phyloP scores from a whole-genome alignment of 2,888 invertebrate genomes.

The Amphiduros pacificus region DNA sequence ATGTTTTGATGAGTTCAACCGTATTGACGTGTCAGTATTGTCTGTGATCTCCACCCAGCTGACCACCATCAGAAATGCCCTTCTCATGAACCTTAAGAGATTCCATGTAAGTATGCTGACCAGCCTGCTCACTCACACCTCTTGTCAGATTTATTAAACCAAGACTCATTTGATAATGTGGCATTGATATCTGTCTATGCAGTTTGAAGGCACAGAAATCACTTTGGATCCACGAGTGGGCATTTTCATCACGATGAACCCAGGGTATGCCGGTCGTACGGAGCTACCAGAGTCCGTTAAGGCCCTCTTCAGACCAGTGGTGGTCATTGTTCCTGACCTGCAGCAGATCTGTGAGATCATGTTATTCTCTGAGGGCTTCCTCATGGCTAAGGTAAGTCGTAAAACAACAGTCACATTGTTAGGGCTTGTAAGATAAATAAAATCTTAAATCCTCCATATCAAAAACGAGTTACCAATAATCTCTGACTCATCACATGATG shows the following conservation, averaged over 20 bases:
- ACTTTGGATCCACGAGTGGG: slow-evolving; percentile 82
- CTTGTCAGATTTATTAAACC: too few species aligned
- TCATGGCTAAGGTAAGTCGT: slow-evolving; percentile 73
- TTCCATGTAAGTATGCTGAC: slow-evolving; percentile 69
- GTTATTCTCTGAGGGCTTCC: slow-evolving; percentile 88
- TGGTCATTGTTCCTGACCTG: slow-evolving; percentile 87
- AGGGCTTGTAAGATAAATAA: too few species aligned
- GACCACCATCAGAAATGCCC: slow-evolving; percentile 83
- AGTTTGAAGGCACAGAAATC: slow-evolving; percentile 86
- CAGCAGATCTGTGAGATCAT: slow-evolving; percentile 92
- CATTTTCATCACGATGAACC: slow-evolving; percentile 94
- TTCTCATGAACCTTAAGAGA: slow-evolving; percentile 73
- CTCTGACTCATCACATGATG: too few species aligned
- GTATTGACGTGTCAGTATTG: slow-evolving; percentile 87
- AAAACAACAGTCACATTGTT: too few species aligned
- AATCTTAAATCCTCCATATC: too few species aligned
- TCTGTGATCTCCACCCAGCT: slow-evolving; percentile 91
- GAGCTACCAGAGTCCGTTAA: slow-evolving; percentile 88
- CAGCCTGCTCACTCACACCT: too few species aligned
- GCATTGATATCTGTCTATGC: slow-evolving; percentile 20
- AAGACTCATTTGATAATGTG: not conserved
- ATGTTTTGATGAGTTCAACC: slow-evolving; percentile 92
- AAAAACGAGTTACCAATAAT: too few species aligned
- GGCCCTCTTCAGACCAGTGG: slow-evolving; percentile 86
- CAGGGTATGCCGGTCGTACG: slow-evolving; percentile 88